Percentiles rank a stretch among this genome's conserved stretches.
These are phyloP conservation scores for Halcyon leucocephala DNA, from an alignment of 2,797 vertebrate genomes.

Conservation along the genomic window DNA sequence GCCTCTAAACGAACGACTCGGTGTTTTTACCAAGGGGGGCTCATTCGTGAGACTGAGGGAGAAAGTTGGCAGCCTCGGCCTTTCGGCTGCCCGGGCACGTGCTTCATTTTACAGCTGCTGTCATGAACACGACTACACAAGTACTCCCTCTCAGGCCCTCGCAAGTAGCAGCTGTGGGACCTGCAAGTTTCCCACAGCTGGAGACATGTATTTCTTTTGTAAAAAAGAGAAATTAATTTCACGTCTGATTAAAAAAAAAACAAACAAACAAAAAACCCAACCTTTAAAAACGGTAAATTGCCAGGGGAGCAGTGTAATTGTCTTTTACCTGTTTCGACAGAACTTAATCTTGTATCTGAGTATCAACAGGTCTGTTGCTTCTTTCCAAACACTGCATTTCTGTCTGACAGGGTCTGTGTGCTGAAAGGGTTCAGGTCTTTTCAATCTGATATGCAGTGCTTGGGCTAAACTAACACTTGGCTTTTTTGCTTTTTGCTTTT, in stretches of 20 bases:
- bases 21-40: background rate
- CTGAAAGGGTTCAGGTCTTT: background rate
- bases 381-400: accelerated
- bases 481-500: too few relatives aligned
- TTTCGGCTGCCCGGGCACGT: accelerated
- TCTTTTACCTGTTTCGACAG: background rate
- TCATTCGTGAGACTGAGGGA: accelerated
- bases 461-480: background rate
- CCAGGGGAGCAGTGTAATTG: accelerated
- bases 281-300: background rate
- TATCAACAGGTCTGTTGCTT: background rate
- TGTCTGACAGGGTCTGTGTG: background rate
- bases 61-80: accelerated
- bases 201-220: accelerated
- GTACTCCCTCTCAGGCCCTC: accelerated
- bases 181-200: accelerated
- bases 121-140: accelerated
- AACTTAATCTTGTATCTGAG: accelerated
- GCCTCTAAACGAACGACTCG: background rate
- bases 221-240: accelerated
- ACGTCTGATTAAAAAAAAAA: accelerated
- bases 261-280: background rate
- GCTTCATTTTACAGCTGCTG: background rate
- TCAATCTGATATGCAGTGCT: background rate
- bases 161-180: accelerated